Percentiles rank a stretch among this genome's conserved stretches.
Conservation (phyloP, 2,113 vertebrate genomes). For the Pteropus alecto region DNA sequence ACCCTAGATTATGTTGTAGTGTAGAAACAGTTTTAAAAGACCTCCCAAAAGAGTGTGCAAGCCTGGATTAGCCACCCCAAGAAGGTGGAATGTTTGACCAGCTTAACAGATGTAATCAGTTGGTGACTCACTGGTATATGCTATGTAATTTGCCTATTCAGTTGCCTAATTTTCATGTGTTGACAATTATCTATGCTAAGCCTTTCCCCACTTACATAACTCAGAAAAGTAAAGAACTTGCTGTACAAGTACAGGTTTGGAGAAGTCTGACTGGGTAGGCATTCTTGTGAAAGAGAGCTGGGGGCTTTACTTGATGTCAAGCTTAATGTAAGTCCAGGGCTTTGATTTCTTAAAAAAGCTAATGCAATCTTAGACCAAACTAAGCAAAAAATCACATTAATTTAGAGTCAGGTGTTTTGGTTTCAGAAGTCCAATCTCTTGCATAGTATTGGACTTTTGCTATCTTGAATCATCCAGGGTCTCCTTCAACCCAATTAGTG, state of each 20-base stretch:
- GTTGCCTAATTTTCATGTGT: slow-evolving; percentile 50
- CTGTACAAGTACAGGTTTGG: slow-evolving; percentile 33
- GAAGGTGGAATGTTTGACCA: background rate
- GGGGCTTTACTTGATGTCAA: background rate
- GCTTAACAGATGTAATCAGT: slow-evolving; percentile 5
- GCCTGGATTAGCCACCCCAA: background rate
- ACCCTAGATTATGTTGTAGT: background rate
- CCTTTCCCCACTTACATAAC: slow-evolving; percentile 61
- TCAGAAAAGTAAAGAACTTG: slow-evolving; percentile 51
- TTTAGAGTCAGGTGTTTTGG: background rate
- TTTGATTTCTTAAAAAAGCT: slow-evolving; percentile 19
- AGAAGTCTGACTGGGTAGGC: slow-evolving; percentile 36
- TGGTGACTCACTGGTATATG: background rate
- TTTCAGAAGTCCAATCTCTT: background rate
- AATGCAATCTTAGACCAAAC: background rate
- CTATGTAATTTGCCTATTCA: slow-evolving; percentile 37
- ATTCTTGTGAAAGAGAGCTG: slow-evolving; percentile 6
- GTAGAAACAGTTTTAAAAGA: background rate
- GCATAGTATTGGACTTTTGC: background rate
- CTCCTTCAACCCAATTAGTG: background rate
- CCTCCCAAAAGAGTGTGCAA: background rate
- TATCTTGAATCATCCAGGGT: background rate
- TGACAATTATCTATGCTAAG: slow-evolving; percentile 38
- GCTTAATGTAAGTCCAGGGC: background rate
- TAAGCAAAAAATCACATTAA: background rate